Percentiles rank a stretch among this genome's conserved stretches.
These are phyloP conservation scores for Sebastes vulpes DNA, from an alignment of 2,797 vertebrate genomes.

Conservation along the genomic window DNA sequence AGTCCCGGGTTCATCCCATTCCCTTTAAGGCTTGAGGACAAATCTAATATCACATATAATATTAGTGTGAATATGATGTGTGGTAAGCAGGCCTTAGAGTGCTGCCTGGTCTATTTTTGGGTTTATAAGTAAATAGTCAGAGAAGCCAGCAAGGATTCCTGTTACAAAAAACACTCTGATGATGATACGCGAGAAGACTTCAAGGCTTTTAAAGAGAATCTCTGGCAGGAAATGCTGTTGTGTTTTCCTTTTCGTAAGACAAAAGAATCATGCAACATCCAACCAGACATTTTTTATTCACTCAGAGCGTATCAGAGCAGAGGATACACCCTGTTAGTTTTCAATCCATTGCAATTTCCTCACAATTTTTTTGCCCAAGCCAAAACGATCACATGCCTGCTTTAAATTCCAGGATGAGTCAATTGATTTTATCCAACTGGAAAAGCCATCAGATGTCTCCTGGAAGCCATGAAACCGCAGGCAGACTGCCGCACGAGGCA, in stretches of 20 bases:
- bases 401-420: conserved; percentile 45
- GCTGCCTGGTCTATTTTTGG: conserved; percentile 68
- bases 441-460: conserved; percentile 43
- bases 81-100: conserved; percentile 33
- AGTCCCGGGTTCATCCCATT: neutral
- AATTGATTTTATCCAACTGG: conserved; percentile 48
- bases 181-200: conserved; percentile 42
- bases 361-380: neutral
- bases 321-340: neutral
- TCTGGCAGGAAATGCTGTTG: conserved; percentile 30
- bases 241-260: conserved; percentile 19
- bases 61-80: conserved; percentile 54
- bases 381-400: conserved; percentile 10
- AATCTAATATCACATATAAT: conserved; percentile 50
- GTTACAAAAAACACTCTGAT: conserved; percentile 48
- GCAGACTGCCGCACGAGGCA: conserved; percentile 10
- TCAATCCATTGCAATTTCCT: conserved; percentile 3
- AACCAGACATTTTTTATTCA: neutral
- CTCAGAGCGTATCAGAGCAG: neutral
- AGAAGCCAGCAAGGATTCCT: conserved; percentile 47
- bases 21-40: conserved; percentile 27
- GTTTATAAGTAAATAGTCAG: conserved; percentile 35
- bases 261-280: conserved; percentile 11
- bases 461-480: conserved; percentile 34
- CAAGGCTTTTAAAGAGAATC: conserved; percentile 26